Base-by-base conservation (phyloP, 2,888 invertebrate genomes). In the Nephrocerus scutellatus region DNA sequence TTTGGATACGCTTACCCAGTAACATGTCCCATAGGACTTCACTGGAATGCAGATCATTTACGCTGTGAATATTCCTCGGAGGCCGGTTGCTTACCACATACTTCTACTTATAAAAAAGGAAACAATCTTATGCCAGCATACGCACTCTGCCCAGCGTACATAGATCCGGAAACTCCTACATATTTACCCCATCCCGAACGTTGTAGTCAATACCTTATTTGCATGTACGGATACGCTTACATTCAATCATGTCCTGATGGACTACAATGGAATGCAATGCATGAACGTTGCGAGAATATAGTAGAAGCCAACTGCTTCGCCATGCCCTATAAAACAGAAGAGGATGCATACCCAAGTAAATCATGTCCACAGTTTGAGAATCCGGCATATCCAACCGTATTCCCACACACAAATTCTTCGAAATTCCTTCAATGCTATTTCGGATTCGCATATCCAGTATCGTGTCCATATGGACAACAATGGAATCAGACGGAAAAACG, bases 191-290 rank as follows among this genome's bases (percentile, higher is more conserved):
- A 44, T 20, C 29, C 12, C 4, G 21, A 22, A 18, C 33, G 41
- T 4, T 39, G 39, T 9, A 19, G 4, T 3, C 24, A 25, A 8
- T 41, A 30, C 23, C 33, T 26, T n/a, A 15, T 25, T 14, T 44
- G 41, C n/a, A 6, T 25, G 4, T 28, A 25, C 5, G 44, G 44
- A 8, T 19, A 21, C 25, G 41, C 41, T 8, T 23, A 20, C 29
- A 13, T 20, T 4, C 22, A 38, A 22, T 6, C 2, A 9, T 41
- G 41, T 6, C 23, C 35, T 1, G 20, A 13, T 12, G 30, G 28
- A 9, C 14, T 29, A 18, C 35, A 44, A 14, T 44, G 44, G 44
- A 44, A 32, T 32, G 30, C 36, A 9, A 36, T 31, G 26, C 29
- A 16, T 25, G n/a, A 32, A 6, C 26, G 12, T 1, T 44, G 44